Evolutionary conservation across 1,140 invertebrate genomes (phyloP).

Genomic region (Brachionus asplanchnoidis): DNA sequence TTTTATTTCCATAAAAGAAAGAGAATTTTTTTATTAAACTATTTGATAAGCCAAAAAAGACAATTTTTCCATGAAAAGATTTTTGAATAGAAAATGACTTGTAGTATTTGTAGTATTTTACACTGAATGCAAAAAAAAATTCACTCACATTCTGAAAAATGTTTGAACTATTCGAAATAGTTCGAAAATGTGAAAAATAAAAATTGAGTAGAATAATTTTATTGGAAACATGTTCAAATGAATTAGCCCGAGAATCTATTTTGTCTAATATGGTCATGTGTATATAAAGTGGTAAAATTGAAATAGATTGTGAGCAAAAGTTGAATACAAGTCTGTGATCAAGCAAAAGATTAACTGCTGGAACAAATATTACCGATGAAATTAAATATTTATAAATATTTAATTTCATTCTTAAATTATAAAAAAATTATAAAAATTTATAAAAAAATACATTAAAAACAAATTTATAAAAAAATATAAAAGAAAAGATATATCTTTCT

Average conservation of each 20-base stretch:
- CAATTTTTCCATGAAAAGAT: background rate
- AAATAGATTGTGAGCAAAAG: background rate
- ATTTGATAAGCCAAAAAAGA: background rate
- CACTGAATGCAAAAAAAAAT: background rate
- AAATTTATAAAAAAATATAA: no score
- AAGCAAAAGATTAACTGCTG: background rate
- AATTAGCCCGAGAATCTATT: background rate
- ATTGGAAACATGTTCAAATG: background rate
- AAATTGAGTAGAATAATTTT: background rate
- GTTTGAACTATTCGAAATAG: background rate
- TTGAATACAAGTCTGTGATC: background rate
- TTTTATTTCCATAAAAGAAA: background rate
- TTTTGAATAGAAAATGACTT: background rate
- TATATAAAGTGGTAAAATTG: background rate
- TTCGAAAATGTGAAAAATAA: background rate
- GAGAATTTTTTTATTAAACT: background rate
- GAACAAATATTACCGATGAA: background rate
- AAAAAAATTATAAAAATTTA: no score
- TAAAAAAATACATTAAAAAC: no score
- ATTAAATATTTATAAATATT: no score
- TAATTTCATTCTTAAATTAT: no score
- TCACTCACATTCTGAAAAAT: background rate
- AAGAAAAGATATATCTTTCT: no score
- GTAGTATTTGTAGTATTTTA: background rate
- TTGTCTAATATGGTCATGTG: background rate